Percentiles rank a stretch among this genome's conserved stretches.
Conservation (phyloP, 2,113 vertebrate genomes). For the Sapajus apella region DNA sequence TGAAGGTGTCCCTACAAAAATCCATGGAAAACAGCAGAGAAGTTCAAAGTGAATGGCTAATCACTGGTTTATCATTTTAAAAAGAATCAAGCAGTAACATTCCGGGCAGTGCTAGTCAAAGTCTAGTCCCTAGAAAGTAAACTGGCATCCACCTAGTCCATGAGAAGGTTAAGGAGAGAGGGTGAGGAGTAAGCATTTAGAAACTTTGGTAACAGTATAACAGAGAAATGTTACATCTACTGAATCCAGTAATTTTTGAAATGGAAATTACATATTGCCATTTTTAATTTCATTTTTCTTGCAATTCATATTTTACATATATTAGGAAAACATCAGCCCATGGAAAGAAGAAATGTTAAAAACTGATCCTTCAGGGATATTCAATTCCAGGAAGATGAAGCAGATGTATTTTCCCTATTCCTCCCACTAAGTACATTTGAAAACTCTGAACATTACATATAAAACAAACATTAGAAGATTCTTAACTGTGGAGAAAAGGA, state of each 20-base stretch:
- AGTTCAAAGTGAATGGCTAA: not conserved
- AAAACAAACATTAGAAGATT: not conserved
- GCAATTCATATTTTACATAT: not conserved
- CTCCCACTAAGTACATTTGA: not conserved
- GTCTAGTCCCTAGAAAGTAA: not conserved
- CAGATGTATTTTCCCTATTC: not conserved
- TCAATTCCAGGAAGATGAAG: not conserved
- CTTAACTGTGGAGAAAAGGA: not conserved
- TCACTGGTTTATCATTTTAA: not conserved
- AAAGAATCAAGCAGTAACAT: not conserved
- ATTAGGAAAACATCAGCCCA: slow-evolving; percentile 18
- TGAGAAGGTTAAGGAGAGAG: not conserved
- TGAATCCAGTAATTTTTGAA: not conserved
- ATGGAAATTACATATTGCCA: not conserved
- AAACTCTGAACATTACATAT: not conserved
- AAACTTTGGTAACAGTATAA: not conserved
- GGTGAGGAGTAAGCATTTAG: not conserved
- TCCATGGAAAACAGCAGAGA: not conserved
- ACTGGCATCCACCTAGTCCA: not conserved
- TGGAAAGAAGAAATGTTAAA: not conserved
- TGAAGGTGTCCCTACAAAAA: not conserved
- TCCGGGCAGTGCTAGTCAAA: not conserved
- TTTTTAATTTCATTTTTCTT: not conserved
- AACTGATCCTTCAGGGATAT: not conserved
- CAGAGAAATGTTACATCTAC: not conserved